Evolutionary conservation across 2,888 invertebrate species (phyloP).

Genomic region (Eristalis arbustorum): DNA sequence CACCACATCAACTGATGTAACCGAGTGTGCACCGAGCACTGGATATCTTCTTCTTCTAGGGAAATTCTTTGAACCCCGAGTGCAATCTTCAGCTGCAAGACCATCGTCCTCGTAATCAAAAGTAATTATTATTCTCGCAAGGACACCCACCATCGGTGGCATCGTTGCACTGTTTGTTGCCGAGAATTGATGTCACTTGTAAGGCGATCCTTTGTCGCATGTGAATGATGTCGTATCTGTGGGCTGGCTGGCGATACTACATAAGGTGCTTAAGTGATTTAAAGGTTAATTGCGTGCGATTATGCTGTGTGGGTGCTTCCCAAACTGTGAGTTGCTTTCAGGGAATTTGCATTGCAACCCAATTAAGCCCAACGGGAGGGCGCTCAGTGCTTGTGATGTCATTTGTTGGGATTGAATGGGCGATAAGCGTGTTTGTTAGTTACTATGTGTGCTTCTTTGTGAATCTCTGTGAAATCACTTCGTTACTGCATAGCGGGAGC

Average conservation of each 20-base stretch:
- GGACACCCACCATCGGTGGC: not conserved
- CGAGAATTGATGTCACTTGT: conserved; percentile 49
- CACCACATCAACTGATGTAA: conserved; percentile 38
- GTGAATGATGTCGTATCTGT: not conserved
- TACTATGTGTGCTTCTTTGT: too few relatives aligned
- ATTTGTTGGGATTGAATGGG: not conserved
- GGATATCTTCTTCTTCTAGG: conserved; percentile 14
- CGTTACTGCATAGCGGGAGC: not conserved
- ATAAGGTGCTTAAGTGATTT: not conserved
- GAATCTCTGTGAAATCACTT: not conserved
- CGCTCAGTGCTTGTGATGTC: not conserved
- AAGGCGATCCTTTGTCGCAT: conserved; percentile 22
- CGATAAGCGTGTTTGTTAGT: not conserved
- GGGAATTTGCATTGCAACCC: not conserved
- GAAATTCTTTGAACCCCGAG: conserved; percentile 3
- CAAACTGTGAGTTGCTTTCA: not conserved
- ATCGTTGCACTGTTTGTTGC: conserved; percentile 24
- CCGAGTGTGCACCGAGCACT: not conserved
- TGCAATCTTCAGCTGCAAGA: conserved; percentile 43
- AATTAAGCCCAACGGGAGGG: not conserved
- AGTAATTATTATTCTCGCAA: conserved; percentile 47
- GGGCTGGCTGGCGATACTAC: not conserved
- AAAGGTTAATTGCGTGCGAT: not conserved
- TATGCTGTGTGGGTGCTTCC: not conserved
- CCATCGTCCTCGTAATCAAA: conserved; percentile 39